Evolutionary conservation across 2,113 vertebrate genomes (phyloP).

Genomic region (Corythornis vintsioides): DNA sequence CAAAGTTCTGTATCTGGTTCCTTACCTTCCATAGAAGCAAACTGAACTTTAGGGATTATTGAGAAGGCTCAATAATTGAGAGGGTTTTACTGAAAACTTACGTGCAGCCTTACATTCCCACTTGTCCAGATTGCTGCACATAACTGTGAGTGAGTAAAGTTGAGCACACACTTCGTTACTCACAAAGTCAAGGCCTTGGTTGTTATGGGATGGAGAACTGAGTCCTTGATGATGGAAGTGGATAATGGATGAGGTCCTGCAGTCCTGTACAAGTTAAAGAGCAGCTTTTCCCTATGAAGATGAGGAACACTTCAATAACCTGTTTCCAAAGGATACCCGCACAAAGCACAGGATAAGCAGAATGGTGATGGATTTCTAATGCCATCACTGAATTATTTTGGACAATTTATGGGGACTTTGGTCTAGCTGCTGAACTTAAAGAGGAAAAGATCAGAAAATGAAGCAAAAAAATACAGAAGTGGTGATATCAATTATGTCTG

Average conservation of each 20-base stretch:
- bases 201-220: not conserved
- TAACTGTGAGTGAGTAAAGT: not conserved
- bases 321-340: not conserved
- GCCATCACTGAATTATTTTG: not conserved
- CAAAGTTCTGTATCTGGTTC: not conserved
- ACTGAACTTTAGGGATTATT: not conserved
- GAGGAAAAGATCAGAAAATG: not conserved
- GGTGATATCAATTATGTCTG: not conserved
- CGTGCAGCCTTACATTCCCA: not conserved
- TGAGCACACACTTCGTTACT: not conserved
- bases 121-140: not conserved
- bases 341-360: accelerated
- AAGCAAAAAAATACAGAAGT: not conserved
- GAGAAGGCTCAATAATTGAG: not conserved
- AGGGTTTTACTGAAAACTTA: not conserved
- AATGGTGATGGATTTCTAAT: not conserved
- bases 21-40: not conserved
- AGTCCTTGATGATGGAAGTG: not conserved
- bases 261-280: not conserved
- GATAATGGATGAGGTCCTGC: not conserved
- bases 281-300: not conserved
- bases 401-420: not conserved
- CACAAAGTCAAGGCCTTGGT: not conserved
- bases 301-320: not conserved
- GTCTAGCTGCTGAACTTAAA: not conserved